These are phyloP conservation scores for Procambarus clarkii DNA, from an alignment of 1,140 invertebrate genomes.

Conservation along the genomic window DNA sequence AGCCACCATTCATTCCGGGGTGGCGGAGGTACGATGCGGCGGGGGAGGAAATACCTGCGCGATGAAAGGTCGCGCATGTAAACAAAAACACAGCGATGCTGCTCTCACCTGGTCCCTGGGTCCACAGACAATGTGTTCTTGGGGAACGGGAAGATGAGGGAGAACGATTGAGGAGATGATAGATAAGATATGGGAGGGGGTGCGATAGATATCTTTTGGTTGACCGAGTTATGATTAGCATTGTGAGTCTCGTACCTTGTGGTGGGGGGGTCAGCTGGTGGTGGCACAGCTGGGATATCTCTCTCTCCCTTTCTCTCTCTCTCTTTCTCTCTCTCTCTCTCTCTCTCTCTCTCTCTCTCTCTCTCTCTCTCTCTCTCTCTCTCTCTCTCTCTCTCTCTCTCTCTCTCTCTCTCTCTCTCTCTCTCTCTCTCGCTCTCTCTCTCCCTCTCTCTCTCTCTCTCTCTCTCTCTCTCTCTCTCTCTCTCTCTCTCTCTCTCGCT, in stretches of 20 bases:
- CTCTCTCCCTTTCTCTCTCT: background rate
- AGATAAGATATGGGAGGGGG: too few relatives aligned
- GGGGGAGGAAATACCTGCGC: background rate
- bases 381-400: background rate
- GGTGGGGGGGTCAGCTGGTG: too few relatives aligned
- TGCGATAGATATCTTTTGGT: too few relatives aligned
- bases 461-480: background rate
- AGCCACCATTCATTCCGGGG: background rate
- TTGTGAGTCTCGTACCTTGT: too few relatives aligned
- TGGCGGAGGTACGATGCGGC: background rate
- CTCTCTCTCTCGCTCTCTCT: background rate
- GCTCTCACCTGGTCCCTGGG: background rate
- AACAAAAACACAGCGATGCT: background rate
- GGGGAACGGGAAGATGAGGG: too few relatives aligned
- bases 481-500: background rate
- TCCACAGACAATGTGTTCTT: too few relatives aligned
- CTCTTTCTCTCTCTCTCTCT: background rate
- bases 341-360: background rate
- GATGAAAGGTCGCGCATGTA: background rate
- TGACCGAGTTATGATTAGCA: too few relatives aligned
- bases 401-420: background rate
- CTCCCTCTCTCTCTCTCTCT: background rate
- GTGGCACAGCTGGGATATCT: background rate
- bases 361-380: background rate
- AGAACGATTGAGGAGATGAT: too few relatives aligned